Conservation (phyloP, 2,888 invertebrate species). For the Nymphalis polychloros region DNA sequence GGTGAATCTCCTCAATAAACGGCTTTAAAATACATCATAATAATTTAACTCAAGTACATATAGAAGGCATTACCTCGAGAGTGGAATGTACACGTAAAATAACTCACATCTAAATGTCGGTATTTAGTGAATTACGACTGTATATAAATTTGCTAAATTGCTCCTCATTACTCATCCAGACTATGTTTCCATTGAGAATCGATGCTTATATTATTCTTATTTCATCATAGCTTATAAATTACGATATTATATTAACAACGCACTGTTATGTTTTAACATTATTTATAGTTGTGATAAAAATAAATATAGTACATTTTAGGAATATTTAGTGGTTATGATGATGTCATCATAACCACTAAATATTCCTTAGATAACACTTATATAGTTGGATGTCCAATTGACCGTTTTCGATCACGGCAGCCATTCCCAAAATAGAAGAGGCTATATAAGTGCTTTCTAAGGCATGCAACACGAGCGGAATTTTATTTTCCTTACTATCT, state of each 20-base stretch:
- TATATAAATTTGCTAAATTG: conserved; percentile 30
- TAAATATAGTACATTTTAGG: not conserved
- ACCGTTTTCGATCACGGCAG: too few relatives aligned
- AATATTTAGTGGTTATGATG: too few relatives aligned
- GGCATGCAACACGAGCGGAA: too few relatives aligned
- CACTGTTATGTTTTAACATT: not conserved
- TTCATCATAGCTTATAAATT: conserved; percentile 12
- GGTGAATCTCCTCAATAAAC: not conserved
- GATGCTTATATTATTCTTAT: conserved; percentile 1
- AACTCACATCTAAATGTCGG: conserved; percentile 20
- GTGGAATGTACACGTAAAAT: conserved; percentile 33
- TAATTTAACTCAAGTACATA: conserved; percentile 38
- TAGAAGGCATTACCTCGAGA: conserved; percentile 34
- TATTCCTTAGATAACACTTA: too few relatives aligned
- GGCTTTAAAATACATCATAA: not conserved
- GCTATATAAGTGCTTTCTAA: too few relatives aligned
- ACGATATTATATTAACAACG: not conserved
- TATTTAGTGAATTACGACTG: conserved; percentile 23
- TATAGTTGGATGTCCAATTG: too few relatives aligned
- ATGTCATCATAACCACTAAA: too few relatives aligned
- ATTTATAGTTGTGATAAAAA: conserved; percentile 6
- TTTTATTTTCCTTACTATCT: too few relatives aligned
- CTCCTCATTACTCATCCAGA: conserved; percentile 23
- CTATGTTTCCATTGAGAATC: conserved; percentile 1
- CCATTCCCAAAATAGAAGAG: too few relatives aligned